Evolutionary conservation across 35 echinoderm and acorn worm species (phyloP).

Genomic region (Acanthaster planci): DNA sequence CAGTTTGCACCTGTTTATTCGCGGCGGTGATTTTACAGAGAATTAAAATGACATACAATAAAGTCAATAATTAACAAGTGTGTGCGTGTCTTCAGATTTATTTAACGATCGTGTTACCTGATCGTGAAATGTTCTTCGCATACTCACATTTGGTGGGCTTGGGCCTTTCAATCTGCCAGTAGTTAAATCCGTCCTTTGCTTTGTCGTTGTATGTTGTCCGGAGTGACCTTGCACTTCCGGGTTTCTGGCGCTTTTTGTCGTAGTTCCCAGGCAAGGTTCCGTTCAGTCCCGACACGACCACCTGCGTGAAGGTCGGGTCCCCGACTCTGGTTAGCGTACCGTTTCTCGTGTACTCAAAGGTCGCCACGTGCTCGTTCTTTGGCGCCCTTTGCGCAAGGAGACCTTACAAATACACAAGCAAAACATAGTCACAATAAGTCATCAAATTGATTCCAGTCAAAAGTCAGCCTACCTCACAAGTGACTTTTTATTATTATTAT

Average conservation of each 20-base stretch:
- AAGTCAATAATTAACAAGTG: too few relatives aligned
- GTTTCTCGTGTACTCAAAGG: slow-evolving; percentile 77
- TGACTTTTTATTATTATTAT: neutral
- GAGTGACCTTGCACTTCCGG: slow-evolving; percentile 24
- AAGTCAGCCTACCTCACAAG: neutral
- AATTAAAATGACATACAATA: too few relatives aligned
- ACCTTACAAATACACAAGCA: slow-evolving; percentile 7
- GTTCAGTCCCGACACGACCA: slow-evolving; percentile 46
- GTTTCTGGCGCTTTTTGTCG: slow-evolving; percentile 48
- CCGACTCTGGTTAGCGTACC: slow-evolving; percentile 56
- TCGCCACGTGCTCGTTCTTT: slow-evolving; percentile 66
- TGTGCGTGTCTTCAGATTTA: too few relatives aligned
- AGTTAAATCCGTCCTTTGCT: slow-evolving; percentile 83
- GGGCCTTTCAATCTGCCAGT: slow-evolving; percentile 90
- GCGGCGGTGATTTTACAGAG: too few relatives aligned
- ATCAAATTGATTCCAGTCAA: neutral
- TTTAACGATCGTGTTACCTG: too few relatives aligned
- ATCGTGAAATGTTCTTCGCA: neutral
- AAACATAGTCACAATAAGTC: too few relatives aligned
- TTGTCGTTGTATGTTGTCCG: slow-evolving; percentile 64
- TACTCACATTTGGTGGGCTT: slow-evolving; percentile 93
- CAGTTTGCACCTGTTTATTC: too few relatives aligned
- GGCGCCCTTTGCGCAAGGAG: slow-evolving; percentile 51
- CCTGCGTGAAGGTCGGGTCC: slow-evolving; percentile 62
- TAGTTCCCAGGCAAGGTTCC: slow-evolving; percentile 76